phyloP scores from a whole-genome alignment of 2,113 vertebrate species.

The Dipodomys stephensi region DNA sequence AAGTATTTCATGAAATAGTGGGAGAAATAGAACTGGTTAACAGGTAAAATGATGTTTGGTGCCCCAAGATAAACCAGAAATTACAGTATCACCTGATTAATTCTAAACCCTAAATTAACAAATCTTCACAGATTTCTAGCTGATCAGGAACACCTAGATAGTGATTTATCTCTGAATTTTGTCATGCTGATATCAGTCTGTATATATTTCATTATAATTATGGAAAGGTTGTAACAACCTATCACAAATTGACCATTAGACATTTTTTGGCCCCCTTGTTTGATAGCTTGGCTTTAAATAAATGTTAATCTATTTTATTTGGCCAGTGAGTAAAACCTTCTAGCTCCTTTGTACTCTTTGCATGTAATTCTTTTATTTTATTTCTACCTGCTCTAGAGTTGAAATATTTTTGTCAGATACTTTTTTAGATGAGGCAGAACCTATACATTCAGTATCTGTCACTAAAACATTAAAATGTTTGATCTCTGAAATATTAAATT shows the following conservation, averaged over 20 bases:
- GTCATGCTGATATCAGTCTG: neutral
- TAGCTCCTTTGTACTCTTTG: neutral
- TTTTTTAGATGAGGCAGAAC: too few species aligned
- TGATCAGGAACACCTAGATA: neutral
- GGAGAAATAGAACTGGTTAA: neutral
- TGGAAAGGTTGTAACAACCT: neutral
- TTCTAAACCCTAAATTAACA: neutral
- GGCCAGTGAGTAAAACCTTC: neutral
- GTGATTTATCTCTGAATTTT: slow-evolving; percentile 26
- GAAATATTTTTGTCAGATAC: neutral
- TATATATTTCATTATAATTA: slow-evolving; percentile 20
- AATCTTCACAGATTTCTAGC: neutral
- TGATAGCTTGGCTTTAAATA: neutral
- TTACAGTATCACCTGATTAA: slow-evolving; percentile 14
- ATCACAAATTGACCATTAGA: neutral
- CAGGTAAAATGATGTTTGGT: neutral
- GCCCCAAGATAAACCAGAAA: neutral
- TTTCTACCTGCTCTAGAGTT: neutral
- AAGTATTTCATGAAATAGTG: neutral
- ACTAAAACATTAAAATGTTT: neutral
- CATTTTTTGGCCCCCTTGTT: neutral
- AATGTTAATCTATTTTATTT: neutral
- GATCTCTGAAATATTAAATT: neutral
- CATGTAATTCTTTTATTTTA: neutral
- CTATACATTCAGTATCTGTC: neutral